A percentile compares a stretch with the other conserved stretches of the same genome.
Conservation (phyloP, 2,113 vertebrate genomes). For the Microtus richardsoni region DNA sequence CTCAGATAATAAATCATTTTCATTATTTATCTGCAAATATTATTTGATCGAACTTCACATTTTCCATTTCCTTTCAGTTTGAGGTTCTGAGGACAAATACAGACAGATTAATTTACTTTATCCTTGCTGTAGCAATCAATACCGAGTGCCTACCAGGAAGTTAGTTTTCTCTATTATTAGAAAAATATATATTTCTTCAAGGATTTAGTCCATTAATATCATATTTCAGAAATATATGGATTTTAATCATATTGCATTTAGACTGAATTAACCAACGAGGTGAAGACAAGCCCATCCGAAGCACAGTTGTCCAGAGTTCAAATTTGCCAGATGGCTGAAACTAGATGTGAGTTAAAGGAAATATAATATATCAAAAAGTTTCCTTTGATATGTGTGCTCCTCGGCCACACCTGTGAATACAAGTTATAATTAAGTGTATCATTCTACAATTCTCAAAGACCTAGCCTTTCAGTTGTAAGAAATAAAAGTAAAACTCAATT, state of each 20-base stretch:
- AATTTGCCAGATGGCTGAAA: slow-evolving; percentile 70
- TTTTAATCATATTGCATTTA: slow-evolving; percentile 77
- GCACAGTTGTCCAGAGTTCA: slow-evolving; percentile 44
- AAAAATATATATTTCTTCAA: slow-evolving; percentile 71
- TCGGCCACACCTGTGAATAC: slow-evolving; percentile 16
- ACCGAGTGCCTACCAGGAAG: slow-evolving; percentile 58
- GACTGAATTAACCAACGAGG: slow-evolving; percentile 64
- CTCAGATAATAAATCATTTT: background rate
- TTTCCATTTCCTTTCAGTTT: slow-evolving; percentile 44
- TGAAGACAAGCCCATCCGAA: slow-evolving; percentile 71
- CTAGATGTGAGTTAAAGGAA: slow-evolving; percentile 24
- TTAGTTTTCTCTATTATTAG: background rate
- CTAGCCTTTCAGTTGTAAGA: background rate
- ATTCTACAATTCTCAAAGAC: slow-evolving; percentile 5
- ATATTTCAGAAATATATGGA: slow-evolving; percentile 66
- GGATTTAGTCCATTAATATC: slow-evolving; percentile 50
- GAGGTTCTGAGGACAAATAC: background rate
- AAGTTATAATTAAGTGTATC: slow-evolving; percentile 27
- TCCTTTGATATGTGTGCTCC: background rate
- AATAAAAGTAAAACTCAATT: background rate
- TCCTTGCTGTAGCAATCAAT: background rate
- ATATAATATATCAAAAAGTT: slow-evolving; percentile 28
- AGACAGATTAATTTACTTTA: slow-evolving; percentile 25
- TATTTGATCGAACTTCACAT: background rate
- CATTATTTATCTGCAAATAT: background rate